Conservation (phyloP, 2,113 vertebrate genomes). For the Notechis scutatus region DNA sequence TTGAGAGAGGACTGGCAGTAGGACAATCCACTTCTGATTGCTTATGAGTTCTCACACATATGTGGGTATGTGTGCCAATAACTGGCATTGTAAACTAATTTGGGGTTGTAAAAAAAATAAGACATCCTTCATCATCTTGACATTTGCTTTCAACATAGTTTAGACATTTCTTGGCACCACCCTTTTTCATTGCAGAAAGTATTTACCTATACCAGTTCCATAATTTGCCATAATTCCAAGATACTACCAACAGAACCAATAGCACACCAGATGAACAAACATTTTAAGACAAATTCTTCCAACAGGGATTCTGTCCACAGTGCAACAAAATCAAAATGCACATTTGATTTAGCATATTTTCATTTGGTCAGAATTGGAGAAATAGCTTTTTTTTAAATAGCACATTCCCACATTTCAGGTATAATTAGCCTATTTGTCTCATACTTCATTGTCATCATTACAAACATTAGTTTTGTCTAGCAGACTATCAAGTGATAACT, state of each 20-base stretch:
- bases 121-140: not conserved
- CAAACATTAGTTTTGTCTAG: not conserved
- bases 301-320: not conserved
- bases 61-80: not conserved
- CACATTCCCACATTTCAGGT: not conserved
- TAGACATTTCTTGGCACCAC: conserved; percentile 30
- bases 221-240: not conserved
- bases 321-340: conserved; percentile 17
- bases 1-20: not conserved
- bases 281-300: conserved; percentile 28
- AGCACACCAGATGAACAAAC: conserved; percentile 23
- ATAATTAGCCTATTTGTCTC: not conserved
- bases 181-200: conserved; percentile 27
- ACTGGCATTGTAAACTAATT: not conserved
- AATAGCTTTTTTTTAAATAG: not conserved
- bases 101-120: conserved; percentile 33
- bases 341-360: not conserved
- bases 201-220: conserved; percentile 25
- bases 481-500: not conserved
- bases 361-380: not conserved
- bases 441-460: not conserved
- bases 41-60: conserved; percentile 26
- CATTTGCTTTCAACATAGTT: not conserved
- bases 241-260: not conserved
- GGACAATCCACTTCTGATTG: conserved; percentile 9